Evolutionary conservation across 2,888 invertebrate genomes (phyloP).

Genomic region (Drosophila differens): DNA sequence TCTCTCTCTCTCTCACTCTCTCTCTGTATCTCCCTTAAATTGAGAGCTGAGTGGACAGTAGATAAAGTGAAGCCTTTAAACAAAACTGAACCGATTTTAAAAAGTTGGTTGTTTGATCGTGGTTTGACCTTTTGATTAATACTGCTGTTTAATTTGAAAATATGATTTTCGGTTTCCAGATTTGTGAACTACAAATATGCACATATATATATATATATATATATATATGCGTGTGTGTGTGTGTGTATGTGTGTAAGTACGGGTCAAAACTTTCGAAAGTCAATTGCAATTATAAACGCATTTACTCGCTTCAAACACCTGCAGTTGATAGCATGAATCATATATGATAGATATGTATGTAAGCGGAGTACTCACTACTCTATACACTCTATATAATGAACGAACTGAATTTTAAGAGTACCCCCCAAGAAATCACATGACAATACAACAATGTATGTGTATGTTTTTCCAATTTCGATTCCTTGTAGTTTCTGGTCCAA

Average conservation of each 20-base stretch:
- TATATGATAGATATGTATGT: not conserved
- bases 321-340: conserved; percentile 27
- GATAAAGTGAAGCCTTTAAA: not conserved
- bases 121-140: not conserved
- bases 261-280: conserved; percentile 1
- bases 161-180: not conserved
- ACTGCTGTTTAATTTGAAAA: not conserved
- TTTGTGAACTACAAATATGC: not conserved
- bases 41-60: not conserved
- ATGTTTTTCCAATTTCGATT: conserved; percentile 2
- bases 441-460: not conserved
- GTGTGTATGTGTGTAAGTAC: not conserved
- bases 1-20: not conserved
- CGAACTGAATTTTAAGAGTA: not conserved
- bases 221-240: not conserved
- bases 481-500: not conserved
- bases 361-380: not conserved
- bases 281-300: conserved; percentile 12
- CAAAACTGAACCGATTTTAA: not conserved
- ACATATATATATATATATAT: not conserved
- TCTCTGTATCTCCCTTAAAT: not conserved
- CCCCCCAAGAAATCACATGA: not conserved
- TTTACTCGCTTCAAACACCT: conserved; percentile 24
- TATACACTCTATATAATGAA: not conserved
- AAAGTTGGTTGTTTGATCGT: not conserved